Percentiles rank a stretch among this genome's conserved stretches.
These are phyloP conservation scores for Drosophila rufa DNA, from an alignment of 1,140 invertebrate genomes.

Conservation along the genomic window DNA sequence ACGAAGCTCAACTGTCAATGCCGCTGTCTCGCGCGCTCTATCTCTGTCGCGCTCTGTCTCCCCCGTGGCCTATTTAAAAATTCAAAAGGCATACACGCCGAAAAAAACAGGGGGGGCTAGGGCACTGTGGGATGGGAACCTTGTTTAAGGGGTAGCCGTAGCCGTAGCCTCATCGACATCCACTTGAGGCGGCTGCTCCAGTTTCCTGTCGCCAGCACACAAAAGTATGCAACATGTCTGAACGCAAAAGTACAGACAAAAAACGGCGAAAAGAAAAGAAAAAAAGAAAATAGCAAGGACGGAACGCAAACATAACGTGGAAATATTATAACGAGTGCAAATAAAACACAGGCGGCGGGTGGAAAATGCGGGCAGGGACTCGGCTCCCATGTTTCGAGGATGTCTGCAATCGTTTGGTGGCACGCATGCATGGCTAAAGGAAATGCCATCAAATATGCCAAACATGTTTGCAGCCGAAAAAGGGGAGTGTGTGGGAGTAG, in stretches of 20 bases:
- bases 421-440: conserved; percentile 72
- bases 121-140: neutral
- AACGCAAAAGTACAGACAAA: neutral
- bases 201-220: conserved; percentile 58
- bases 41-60: conserved; percentile 20
- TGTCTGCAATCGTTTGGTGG: conserved; percentile 52
- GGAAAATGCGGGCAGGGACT: neutral
- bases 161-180: conserved; percentile 45
- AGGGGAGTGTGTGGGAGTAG: neutral
- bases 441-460: conserved; percentile 83
- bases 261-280: conserved; percentile 11
- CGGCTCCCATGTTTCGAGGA: conserved; percentile 2
- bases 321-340: conserved; percentile 76
- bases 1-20: conserved; percentile 48
- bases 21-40: conserved; percentile 30
- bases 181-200: conserved; percentile 73
- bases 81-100: conserved; percentile 75
- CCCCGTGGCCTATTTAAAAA: conserved; percentile 69
- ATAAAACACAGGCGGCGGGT: conserved; percentile 61
- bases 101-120: conserved; percentile 13
- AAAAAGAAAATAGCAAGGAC: conserved; percentile 16
- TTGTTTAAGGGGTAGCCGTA: conserved; percentile 16
- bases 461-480: conserved; percentile 64
- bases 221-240: conserved; percentile 77
- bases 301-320: conserved; percentile 29